phyloP scores from a whole-genome alignment of 2,113 vertebrate genomes.

The Gymnobelideus leadbeateri region DNA sequence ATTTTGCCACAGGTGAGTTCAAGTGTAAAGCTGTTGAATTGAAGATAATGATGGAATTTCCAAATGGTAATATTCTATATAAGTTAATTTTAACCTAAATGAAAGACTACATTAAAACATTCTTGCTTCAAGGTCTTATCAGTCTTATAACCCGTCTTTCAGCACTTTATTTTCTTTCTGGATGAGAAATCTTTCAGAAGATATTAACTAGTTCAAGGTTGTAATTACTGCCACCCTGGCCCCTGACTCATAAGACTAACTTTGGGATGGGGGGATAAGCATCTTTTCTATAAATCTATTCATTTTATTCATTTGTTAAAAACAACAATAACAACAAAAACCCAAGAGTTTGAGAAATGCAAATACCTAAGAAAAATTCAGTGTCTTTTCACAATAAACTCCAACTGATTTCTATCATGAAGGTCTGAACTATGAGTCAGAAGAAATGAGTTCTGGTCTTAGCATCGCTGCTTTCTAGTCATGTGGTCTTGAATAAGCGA shows the following conservation, averaged over 20 bases:
- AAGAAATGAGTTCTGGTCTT: neutral
- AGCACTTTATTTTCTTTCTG: neutral
- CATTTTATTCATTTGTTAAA: neutral
- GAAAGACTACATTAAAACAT: neutral
- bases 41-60: neutral
- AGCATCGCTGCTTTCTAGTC: neutral
- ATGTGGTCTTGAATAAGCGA: neutral
- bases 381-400: neutral
- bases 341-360: neutral
- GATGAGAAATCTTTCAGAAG: neutral
- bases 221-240: neutral
- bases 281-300: neutral
- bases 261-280: neutral
- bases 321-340: neutral
- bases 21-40: neutral
- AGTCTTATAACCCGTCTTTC: neutral
- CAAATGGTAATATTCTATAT: neutral
- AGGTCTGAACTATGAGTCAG: neutral
- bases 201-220: neutral
- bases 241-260: neutral
- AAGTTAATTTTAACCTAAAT: neutral
- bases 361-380: neutral
- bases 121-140: neutral
- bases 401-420: neutral
- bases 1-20: neutral